A percentile compares a stretch with the other conserved stretches of the same genome.
phyloP scores from a whole-genome alignment of 2,113 vertebrate genomes.

The Lynx canadensis region DNA sequence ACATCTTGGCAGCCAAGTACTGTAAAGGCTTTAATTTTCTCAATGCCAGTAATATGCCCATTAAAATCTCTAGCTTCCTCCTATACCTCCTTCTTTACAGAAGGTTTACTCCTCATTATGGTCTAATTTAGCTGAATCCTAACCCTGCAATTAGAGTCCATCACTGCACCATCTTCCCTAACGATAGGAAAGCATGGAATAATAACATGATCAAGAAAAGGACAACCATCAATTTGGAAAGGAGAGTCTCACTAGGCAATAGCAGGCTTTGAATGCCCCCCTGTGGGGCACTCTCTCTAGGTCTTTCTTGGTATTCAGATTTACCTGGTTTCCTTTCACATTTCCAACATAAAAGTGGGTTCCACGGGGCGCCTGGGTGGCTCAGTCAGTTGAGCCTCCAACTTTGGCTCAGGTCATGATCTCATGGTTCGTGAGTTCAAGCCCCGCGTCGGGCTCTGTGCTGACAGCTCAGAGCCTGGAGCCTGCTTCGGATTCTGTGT shows the following conservation, averaged over 20 bases:
- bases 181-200: neutral
- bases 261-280: neutral
- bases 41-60: neutral
- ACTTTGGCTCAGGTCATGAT: too few relatives aligned
- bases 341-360: neutral
- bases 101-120: neutral
- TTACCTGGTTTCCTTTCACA: neutral
- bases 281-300: neutral
- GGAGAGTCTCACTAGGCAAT: neutral
- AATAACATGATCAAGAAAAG: neutral
- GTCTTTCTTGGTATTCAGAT: neutral
- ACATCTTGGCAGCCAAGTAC: neutral
- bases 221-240: neutral
- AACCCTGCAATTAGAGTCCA: conserved; percentile 18
- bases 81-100: neutral
- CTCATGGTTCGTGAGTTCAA: too few relatives aligned
- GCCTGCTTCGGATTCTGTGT: too few relatives aligned
- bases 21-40: conserved; percentile 42
- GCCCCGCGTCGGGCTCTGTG: too few relatives aligned
- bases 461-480: too few relatives aligned
- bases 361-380: neutral
- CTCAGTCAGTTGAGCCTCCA: too few relatives aligned
- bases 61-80: neutral
- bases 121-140: conserved; percentile 17
- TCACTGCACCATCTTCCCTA: neutral